Conservation (phyloP, 2,797 vertebrate species). For the Acipenser oxyrinchus region DNA sequence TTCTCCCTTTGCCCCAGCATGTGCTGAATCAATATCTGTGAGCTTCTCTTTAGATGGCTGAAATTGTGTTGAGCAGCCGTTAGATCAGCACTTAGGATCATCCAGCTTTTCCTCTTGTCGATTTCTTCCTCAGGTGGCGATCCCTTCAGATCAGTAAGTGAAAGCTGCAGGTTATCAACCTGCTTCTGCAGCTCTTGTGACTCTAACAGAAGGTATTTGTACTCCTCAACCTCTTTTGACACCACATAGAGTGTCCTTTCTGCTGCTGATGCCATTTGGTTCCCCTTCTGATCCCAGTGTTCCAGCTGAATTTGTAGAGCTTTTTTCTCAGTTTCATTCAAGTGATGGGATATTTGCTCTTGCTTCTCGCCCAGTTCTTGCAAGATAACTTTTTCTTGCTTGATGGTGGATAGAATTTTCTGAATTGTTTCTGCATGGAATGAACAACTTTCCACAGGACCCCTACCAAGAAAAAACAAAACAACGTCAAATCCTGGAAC, state of each 20-base stretch:
- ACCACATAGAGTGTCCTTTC: conserved; percentile 56
- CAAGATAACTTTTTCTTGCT: conserved; percentile 58
- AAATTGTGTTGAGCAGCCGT: conserved; percentile 55
- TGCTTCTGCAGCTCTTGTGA: conserved; percentile 43
- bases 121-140: conserved; percentile 37
- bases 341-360: conserved; percentile 43
- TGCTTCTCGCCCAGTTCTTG: conserved; percentile 53
- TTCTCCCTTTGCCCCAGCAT: conserved; percentile 61
- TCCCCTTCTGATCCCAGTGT: conserved; percentile 63
- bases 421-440: conserved; percentile 57
- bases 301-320: conserved; percentile 51
- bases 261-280: conserved; percentile 48
- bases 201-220: conserved; percentile 46
- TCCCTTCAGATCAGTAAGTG: conserved; percentile 23
- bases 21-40: conserved; percentile 53
- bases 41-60: conserved; percentile 52
- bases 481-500: too few species aligned
- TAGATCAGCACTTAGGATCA: conserved; percentile 58
- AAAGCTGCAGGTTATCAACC: conserved; percentile 44
- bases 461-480: conserved; percentile 46
- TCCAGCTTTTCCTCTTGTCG: conserved; percentile 39
- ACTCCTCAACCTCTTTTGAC: conserved; percentile 47
- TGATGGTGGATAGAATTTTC: conserved; percentile 52
- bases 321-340: conserved; percentile 58
- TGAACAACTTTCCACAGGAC: conserved; percentile 53